A percentile compares a stretch with the other conserved stretches of the same genome.
These are phyloP conservation scores for Rhagophthalmus giganteus DNA, from an alignment of 2,888 invertebrate genomes.

Conservation along the genomic window DNA sequence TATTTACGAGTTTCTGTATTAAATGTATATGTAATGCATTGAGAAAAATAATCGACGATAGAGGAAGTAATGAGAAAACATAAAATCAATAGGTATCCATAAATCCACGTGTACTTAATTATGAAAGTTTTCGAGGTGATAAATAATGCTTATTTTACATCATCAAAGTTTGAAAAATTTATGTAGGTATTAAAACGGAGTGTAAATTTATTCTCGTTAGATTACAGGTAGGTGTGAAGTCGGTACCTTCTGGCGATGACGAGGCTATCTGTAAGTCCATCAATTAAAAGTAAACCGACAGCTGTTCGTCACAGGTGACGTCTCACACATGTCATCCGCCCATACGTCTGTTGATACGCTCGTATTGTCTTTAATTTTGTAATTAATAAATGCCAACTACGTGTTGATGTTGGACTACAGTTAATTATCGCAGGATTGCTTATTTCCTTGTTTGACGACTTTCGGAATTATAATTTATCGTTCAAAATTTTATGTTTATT, in stretches of 20 bases:
- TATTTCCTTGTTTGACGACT: conserved; percentile 1
- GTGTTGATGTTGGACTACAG: conserved; percentile 39
- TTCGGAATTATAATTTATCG: too few species aligned
- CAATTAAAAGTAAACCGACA: conserved; percentile 54
- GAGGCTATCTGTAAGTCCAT: conserved; percentile 49
- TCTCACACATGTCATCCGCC: conserved; percentile 50
- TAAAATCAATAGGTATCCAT: too few species aligned
- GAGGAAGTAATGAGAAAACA: too few species aligned
- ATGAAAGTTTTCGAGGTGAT: too few species aligned
- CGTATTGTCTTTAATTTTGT: conserved; percentile 47
- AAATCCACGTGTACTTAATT: too few species aligned
- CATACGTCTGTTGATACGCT: conserved; percentile 42
- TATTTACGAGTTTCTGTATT: too few species aligned
- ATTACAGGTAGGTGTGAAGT: conserved; percentile 52
- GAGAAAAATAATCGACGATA: too few species aligned
- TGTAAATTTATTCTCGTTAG: conserved; percentile 42
- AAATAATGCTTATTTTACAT: too few species aligned
- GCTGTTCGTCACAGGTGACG: conserved; percentile 48
- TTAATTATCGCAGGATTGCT: neutral
- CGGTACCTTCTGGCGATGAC: conserved; percentile 52
- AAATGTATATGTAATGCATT: too few species aligned
- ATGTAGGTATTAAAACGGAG: conserved; percentile 10
- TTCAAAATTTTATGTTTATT: too few species aligned
- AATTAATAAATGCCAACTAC: conserved; percentile 46
- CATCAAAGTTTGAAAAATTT: neutral